Conservation (phyloP, 1,140 invertebrate genomes). For the Aradophagus sp. region DNA sequence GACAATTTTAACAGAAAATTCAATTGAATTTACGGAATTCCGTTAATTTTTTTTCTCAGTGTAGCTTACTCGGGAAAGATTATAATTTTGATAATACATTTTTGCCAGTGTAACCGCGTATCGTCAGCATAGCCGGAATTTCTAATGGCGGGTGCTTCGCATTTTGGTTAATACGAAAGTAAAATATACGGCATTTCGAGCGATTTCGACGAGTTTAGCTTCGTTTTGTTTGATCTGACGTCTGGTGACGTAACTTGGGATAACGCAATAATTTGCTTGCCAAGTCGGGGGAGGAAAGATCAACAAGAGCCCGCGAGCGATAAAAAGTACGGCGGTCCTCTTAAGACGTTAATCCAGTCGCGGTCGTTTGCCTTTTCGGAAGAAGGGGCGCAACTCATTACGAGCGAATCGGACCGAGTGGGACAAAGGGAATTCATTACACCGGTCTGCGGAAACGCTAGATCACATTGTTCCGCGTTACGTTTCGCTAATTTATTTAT, state of each 20-base stretch:
- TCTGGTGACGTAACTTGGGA: conserved; percentile 29
- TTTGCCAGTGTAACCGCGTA: too few species aligned
- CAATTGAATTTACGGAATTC: too few species aligned
- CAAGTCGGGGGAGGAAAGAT: conserved; percentile 39
- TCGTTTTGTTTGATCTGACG: conserved; percentile 18
- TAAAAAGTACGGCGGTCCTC: conserved; percentile 12
- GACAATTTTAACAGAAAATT: too few species aligned
- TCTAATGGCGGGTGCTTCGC: too few species aligned
- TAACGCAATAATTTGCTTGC: conserved; percentile 44
- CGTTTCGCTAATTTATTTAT: conserved; percentile 45
- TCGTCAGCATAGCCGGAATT: too few species aligned
- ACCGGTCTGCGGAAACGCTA: conserved; percentile 20
- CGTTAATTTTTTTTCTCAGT: too few species aligned
- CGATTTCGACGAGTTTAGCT: conserved; percentile 17
- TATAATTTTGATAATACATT: too few species aligned
- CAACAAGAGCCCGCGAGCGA: conserved; percentile 26
- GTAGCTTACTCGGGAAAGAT: too few species aligned
- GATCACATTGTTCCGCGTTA: conserved; percentile 30
- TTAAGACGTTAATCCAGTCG: conserved; percentile 43
- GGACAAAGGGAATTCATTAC: conserved; percentile 47
- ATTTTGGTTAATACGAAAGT: too few species aligned
- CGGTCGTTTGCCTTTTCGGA: conserved; percentile 38
- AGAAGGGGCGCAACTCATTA: conserved; percentile 39
- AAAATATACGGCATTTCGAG: too few species aligned
- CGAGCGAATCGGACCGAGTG: conserved; percentile 39